Base-by-base conservation (phyloP, 2,113 vertebrate genomes). In the Amblyornis subalaris region DNA sequence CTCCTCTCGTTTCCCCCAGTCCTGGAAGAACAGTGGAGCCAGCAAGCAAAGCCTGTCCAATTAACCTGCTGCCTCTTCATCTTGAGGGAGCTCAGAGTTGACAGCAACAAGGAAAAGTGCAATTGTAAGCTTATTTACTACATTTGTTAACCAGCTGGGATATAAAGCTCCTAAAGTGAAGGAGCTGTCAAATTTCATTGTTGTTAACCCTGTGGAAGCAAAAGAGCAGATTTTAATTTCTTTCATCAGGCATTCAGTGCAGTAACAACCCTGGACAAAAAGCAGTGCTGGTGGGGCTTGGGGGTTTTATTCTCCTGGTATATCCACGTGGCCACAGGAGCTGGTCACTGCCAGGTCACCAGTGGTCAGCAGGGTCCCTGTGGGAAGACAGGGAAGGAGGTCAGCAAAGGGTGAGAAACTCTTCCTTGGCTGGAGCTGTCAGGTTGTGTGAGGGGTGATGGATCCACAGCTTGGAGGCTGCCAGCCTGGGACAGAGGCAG, bases 111-210 rank as follows among this genome's bases (percentile, higher is more conserved):
- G 93, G 81, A 92, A 79, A 92, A 81, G 66, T 93, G 76, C 76
- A 93, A 83, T 58, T 95, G 85, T 91, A 85, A 95, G 73, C 83
- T 94, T 96, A 95, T 96, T 96, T 95, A 95, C 72, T 88, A 86
- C 51, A 47, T 86, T 96, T 96, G 84, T 94, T 90, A 96, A 85
- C 85, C 85, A 90, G 77, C 83, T 90, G 95, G 91, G 79, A 92
- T 90, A 62, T 76, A 85, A 94, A 91, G 5, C 33, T 81, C 85
- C 70, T 72, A 47, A 87, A 95, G 61, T 69, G 67, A 85, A 94
- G 60, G 50, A 82, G 61, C 60, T 94, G 83, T 92, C 90, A 92
- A 64, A 83, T 77, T 90, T 73, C 36, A 44, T 94, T 96, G 76
- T 71, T 51, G 58, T 93, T 96, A 94, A 91, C 79, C 64, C 55